Base-by-base conservation (phyloP, 1,140 invertebrate genomes). In the Maconellicoccus hirsutus region DNA sequence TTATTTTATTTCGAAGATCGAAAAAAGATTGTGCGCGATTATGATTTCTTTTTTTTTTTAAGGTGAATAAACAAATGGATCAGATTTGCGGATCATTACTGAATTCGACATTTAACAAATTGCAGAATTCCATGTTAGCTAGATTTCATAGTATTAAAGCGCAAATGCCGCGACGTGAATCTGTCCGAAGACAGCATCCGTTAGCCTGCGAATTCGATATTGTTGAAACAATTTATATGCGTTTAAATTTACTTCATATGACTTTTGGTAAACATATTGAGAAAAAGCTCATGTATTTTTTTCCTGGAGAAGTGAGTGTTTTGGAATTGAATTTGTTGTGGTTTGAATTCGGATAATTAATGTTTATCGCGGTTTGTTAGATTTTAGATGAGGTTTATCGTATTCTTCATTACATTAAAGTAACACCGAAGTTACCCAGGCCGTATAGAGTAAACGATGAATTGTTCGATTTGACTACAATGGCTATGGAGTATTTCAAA, bases 401-500 rank as follows among this genome's bases (percentile, higher is more conserved):
- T 75, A 90, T 93, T 79, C 80, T 93, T 72, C 83, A 87, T 75
- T 92, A 93, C 79, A 86, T 93, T 73, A 89, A 88, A 82, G 86
- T 87, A 74, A 91, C 90, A 74, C 86, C 88, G 19, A 91, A 89
- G 78, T 79, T 93, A 73, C 87, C 87, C 72, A 84, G 88, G 75
- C 90, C 90, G 69, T 93, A 91, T 78, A 92, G 92, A 82, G 90
- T 93, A 42, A 93, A 90, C 7, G 92, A 93, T 80, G 91, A 94
- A 79, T 81, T 94, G n/a, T 93, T 93, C 82, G 92, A 93, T 82
- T 81, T 94, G 69, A 92, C 90, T 27, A 92, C 91, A 23, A 93
- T 93, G 91, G 91, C 92, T 25, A 93, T 93, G 90, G 91, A 94
- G 79, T 93, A 93, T 80, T 94, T 93, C 76, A 93, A 92, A 78